Percentiles rank a stretch among this genome's conserved stretches.
Conservation (phyloP, 2,888 invertebrate species). For the Drosophila peninsularis region DNA sequence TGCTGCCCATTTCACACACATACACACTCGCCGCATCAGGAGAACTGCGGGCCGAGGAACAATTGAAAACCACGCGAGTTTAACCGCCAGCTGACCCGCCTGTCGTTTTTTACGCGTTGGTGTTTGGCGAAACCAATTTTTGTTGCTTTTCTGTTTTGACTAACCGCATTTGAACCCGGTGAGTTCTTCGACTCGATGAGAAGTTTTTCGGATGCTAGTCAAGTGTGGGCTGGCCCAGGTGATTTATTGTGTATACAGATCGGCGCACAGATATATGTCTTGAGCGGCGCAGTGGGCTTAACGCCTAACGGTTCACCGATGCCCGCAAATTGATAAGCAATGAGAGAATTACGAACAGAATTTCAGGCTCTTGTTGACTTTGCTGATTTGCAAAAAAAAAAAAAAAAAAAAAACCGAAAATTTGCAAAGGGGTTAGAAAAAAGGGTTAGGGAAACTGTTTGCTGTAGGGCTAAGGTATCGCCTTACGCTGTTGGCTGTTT, state of each 20-base stretch:
- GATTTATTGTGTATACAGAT: conserved; percentile 62
- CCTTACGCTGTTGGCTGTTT: conserved; percentile 64
- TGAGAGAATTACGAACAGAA: conserved; percentile 25
- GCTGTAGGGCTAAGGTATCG: conserved; percentile 46
- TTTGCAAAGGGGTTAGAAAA: conserved; percentile 33
- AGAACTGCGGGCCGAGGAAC: conserved; percentile 45
- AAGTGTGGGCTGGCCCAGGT: conserved; percentile 52
- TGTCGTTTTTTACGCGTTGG: conserved; percentile 33
- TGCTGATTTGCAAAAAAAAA: conserved; percentile 64
- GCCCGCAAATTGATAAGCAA: conserved; percentile 61
- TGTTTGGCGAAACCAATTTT: conserved; percentile 19
- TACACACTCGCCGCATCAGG: conserved; percentile 25
- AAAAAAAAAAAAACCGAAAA: conserved; percentile 5
- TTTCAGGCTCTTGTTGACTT: conserved; percentile 61
- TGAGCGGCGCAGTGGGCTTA: conserved; percentile 43
- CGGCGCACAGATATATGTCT: conserved; percentile 19
- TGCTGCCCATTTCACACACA: conserved; percentile 48
- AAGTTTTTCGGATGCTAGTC: conserved; percentile 18
- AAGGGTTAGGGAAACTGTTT: conserved; percentile 57
- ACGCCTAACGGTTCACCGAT: conserved; percentile 65
- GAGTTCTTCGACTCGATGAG: conserved; percentile 21
- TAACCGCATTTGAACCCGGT: conserved; percentile 39
- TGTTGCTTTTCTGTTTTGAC: background rate
- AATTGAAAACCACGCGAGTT: conserved; percentile 47
- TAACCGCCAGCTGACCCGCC: conserved; percentile 57